Evolutionary conservation across 2,888 invertebrate species (phyloP), one percentile per base, ranked within the genome.

Genomic region (Petrolisthes manimaculis): DNA sequence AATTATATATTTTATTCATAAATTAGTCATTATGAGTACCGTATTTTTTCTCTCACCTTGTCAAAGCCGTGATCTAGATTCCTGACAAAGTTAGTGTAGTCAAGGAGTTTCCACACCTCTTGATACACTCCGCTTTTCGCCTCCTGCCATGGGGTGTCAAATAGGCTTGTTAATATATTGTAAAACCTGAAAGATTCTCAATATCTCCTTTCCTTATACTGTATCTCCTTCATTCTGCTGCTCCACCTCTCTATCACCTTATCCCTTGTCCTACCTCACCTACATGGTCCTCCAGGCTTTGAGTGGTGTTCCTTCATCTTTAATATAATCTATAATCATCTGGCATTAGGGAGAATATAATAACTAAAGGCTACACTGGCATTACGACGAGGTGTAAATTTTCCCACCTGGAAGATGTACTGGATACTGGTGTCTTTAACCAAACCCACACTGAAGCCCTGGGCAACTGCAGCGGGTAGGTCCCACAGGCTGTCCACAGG

Each of bases 401-500:
- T 37, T 37, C 37, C 37, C 37, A 86, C 86, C 81, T 86, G 74
- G 53, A 82, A 86, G 12, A 86, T 82, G 18, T 71, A 86, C 21
- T 82, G 51, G 6, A 82, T 3, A 75, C 82, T 86, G 21, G 86
- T 51, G 21, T 61, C 86, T 12, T 55, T 12, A 37, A 82, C n/a
- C 5, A 79, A 53, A 53, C 75, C 74, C 9, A 86, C 18, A 14
- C 75, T 82, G n/a, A 74, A 86, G 5, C 82, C 86, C 51, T 82
- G n/a, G 4, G 54, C 61, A 6, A 14, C 81, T 4, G 67, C 81
- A 37, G 51, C 74, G n/a, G 74, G 82, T 4, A 86, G 75, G 75
- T 86, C 82, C 51, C 24, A 69, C 81, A 86, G 75, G 6, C 61
- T 37, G 81, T 86, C 86, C 9, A 86, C 80, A 71, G 86, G 86